Conservation (phyloP, 2,797 vertebrate species). For the Sebastes oblongus region DNA sequence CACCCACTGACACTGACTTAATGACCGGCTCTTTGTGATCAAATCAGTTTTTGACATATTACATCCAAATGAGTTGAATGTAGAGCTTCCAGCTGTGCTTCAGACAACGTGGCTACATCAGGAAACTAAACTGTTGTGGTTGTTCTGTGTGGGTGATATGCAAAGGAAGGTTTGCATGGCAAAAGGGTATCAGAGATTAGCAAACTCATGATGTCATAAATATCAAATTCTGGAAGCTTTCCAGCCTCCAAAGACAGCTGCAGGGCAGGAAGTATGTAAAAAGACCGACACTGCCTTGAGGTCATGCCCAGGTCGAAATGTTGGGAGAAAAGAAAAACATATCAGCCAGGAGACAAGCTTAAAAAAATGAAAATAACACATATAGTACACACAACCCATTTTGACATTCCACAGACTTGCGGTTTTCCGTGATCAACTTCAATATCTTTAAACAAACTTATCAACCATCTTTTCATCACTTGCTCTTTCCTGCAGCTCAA, state of each 20-base stretch:
- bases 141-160: constrained; percentile 32
- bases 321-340: background rate
- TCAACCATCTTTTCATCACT: constrained; percentile 10
- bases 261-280: constrained; percentile 37
- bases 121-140: constrained; percentile 11
- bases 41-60: background rate
- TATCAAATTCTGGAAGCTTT: constrained; percentile 62
- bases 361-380: background rate
- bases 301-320: constrained; percentile 31
- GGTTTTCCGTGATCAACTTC: background rate
- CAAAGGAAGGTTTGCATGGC: constrained; percentile 67
- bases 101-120: background rate
- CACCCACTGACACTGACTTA: background rate
- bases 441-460: background rate
- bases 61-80: background rate
- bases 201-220: constrained; percentile 51
- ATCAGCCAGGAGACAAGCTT: background rate
- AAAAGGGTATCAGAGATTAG: constrained; percentile 61
- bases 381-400: background rate
- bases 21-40: background rate
- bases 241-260: constrained; percentile 8
- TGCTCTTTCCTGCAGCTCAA: background rate
- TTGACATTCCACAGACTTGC: background rate
- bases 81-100: background rate
- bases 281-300: background rate